Percentiles rank a stretch among this genome's conserved stretches.
These are phyloP conservation scores for Columba livia DNA, from an alignment of 2,113 vertebrate genomes.

Conservation along the genomic window DNA sequence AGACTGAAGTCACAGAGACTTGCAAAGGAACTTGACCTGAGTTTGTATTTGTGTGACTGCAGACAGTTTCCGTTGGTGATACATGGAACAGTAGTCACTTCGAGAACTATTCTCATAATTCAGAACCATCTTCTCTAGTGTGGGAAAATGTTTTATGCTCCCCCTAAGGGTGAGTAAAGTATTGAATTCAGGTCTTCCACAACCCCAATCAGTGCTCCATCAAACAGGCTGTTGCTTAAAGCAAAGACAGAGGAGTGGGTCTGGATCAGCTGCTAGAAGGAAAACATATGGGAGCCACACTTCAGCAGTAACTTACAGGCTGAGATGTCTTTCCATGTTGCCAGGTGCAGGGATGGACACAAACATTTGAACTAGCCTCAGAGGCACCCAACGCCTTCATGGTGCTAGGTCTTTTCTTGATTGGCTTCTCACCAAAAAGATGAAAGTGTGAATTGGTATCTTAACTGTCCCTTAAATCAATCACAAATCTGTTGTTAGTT, in stretches of 20 bases:
- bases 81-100: background rate
- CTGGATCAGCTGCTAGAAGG: background rate
- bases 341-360: background rate
- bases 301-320: background rate
- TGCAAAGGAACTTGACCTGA: background rate
- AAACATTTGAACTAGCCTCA: background rate
- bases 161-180: background rate
- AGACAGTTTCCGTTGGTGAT: background rate
- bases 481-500: background rate
- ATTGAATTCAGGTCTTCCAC: background rate
- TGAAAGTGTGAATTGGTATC: background rate
- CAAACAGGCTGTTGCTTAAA: background rate
- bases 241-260: background rate
- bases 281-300: rapidly evolving
- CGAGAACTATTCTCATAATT: background rate
- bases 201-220: background rate
- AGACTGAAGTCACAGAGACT: background rate
- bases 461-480: background rate
- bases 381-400: background rate
- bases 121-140: background rate
- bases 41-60: background rate
- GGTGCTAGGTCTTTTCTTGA: background rate
- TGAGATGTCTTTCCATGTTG: background rate
- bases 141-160: background rate
- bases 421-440: background rate